These are phyloP conservation scores for Circaetus gallicus DNA, from an alignment of 2,113 vertebrate genomes.

Conservation along the genomic window DNA sequence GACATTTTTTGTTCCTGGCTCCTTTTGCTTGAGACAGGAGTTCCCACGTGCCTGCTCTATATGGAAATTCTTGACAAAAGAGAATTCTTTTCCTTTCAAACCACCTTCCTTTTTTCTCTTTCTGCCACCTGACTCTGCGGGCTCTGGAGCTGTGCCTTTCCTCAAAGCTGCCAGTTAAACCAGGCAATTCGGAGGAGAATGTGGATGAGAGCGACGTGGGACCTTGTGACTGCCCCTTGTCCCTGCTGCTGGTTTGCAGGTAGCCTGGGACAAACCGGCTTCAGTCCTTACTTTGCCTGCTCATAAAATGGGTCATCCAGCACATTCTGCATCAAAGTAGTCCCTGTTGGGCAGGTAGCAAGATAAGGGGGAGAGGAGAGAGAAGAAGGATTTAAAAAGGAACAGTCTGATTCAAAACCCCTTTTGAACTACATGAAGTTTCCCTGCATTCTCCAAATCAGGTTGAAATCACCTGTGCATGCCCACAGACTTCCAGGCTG, in stretches of 20 bases:
- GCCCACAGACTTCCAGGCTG: background rate
- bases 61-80: conserved; percentile 48
- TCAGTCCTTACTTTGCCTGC: background rate
- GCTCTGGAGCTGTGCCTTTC: background rate
- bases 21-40: background rate
- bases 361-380: background rate
- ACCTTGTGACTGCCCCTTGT: background rate
- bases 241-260: background rate
- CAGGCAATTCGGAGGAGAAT: background rate
- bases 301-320: background rate
- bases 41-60: background rate
- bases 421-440: background rate
- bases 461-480: background rate
- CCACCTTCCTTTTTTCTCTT: background rate
- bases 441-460: background rate
- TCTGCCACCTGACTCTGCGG: background rate
- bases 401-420: background rate
- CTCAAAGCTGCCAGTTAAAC: background rate
- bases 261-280: background rate
- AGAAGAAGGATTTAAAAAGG: background rate
- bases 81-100: background rate
- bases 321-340: background rate
- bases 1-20: background rate
- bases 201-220: background rate
- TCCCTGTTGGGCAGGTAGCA: background rate